A percentile compares a stretch with the other conserved stretches of the same genome.
Conservation (phyloP, 2,797 vertebrate species). For the Mycteria americana region DNA sequence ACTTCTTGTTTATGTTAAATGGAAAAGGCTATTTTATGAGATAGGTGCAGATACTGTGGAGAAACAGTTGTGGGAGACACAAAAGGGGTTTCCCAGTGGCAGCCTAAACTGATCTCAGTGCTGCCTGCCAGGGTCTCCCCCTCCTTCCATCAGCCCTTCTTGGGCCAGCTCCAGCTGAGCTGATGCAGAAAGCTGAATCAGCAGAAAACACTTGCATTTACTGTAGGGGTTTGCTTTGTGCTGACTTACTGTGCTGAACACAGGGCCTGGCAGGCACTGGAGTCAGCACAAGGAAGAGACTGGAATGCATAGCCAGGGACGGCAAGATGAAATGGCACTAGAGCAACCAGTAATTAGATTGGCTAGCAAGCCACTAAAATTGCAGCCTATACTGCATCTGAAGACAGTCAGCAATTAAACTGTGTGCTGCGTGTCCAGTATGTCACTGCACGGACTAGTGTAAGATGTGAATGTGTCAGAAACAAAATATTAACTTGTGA, state of each 20-base stretch:
- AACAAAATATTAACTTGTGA: neutral
- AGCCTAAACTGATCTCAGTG: neutral
- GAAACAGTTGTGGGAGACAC: neutral
- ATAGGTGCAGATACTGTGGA: neutral
- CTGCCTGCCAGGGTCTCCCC: neutral
- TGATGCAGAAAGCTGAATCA: neutral
- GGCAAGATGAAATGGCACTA: neutral
- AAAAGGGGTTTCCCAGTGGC: neutral
- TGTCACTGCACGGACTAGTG: neutral
- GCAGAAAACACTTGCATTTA: neutral
- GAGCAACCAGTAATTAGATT: neutral
- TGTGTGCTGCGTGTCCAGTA: rapidly evolving
- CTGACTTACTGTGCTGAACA: neutral
- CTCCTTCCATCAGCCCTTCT: neutral
- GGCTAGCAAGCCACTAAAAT: neutral
- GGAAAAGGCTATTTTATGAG: neutral
- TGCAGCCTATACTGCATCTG: neutral
- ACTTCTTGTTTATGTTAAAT: neutral
- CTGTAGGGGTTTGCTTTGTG: neutral
- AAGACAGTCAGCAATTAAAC: neutral
- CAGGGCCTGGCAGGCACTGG: neutral
- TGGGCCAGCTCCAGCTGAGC: neutral
- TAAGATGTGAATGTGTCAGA: neutral
- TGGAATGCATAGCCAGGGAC: neutral
- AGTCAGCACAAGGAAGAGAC: neutral